A percentile compares a stretch with the other conserved stretches of the same genome.
phyloP scores from a whole-genome alignment of 2,888 invertebrate genomes.

The Eupithecia centaureata region DNA sequence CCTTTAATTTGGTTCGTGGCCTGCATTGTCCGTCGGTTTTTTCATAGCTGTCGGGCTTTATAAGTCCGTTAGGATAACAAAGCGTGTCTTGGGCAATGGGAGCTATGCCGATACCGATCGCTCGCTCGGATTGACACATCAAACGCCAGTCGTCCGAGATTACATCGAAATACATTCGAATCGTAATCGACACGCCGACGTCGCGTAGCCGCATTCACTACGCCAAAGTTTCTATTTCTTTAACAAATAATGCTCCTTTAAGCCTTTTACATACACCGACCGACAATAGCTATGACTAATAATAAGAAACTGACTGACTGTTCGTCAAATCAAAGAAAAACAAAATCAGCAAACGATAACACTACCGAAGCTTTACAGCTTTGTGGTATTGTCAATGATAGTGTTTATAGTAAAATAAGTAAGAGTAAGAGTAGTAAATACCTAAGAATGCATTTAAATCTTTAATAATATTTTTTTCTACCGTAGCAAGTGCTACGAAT shows the following conservation, averaged over 20 bases:
- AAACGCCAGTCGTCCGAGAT: constrained; percentile 72
- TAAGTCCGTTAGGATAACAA: constrained; percentile 79
- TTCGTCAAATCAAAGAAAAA: too few relatives aligned
- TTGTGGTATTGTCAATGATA: too few relatives aligned
- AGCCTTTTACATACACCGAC: constrained; percentile 7
- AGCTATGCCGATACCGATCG: constrained; percentile 76
- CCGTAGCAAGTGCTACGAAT: not conserved
- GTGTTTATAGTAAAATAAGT: too few relatives aligned
- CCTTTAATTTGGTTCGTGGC: constrained; percentile 50
- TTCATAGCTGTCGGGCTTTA: constrained; percentile 70
- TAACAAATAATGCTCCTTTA: constrained; percentile 25
- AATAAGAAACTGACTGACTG: too few relatives aligned
- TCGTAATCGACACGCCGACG: constrained; percentile 75
- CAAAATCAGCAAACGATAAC: too few relatives aligned
- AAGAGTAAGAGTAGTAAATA: not conserved
- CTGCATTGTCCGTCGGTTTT: constrained; percentile 56
- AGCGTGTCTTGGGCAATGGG: constrained; percentile 79
- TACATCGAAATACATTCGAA: constrained; percentile 74
- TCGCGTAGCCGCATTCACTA: constrained; percentile 66
- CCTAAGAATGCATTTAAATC: not conserved
- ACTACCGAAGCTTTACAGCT: too few relatives aligned
- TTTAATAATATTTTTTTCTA: not conserved
- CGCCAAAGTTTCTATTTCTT: constrained; percentile 58
- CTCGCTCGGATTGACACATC: constrained; percentile 80
- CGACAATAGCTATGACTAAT: not conserved